These are phyloP conservation scores for Bombus confusus DNA, from an alignment of 1,140 invertebrate genomes.

Conservation along the genomic window DNA sequence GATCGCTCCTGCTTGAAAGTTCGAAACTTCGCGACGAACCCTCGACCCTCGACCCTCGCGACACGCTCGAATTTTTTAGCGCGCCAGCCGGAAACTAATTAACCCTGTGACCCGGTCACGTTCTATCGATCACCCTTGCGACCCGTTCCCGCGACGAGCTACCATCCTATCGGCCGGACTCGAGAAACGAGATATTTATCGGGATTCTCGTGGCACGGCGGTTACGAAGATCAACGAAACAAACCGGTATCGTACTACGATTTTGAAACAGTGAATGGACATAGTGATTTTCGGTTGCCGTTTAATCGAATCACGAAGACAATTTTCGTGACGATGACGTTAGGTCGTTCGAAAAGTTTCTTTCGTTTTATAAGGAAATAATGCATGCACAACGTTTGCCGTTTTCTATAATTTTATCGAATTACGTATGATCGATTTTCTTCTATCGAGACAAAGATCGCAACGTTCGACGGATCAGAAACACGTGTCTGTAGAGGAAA, in stretches of 20 bases:
- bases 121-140: conserved; percentile 36
- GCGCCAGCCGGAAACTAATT: conserved; percentile 33
- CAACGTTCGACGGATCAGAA: too few species aligned
- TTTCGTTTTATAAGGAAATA: too few species aligned
- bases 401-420: too few species aligned
- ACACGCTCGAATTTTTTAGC: conserved; percentile 28
- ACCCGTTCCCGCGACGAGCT: background rate
- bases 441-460: too few species aligned
- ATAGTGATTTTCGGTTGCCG: too few species aligned
- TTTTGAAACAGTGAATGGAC: background rate
- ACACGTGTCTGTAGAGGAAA: too few species aligned
- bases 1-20: background rate
- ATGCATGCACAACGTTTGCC: too few species aligned
- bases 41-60: conserved; percentile 20
- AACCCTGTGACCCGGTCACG: conserved; percentile 46
- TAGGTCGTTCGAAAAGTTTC: too few species aligned
- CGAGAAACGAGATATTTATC: background rate
- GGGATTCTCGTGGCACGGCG: background rate
- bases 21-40: conserved; percentile 7
- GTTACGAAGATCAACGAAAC: background rate
- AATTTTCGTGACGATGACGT: too few species aligned
- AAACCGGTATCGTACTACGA: background rate
- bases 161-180: background rate
- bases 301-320: background rate
- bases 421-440: too few species aligned